Evolutionary conservation across 2,888 invertebrate species (phyloP), one percentile per base, ranked within the genome.

Genomic region (Ophion ventricosus): DNA sequence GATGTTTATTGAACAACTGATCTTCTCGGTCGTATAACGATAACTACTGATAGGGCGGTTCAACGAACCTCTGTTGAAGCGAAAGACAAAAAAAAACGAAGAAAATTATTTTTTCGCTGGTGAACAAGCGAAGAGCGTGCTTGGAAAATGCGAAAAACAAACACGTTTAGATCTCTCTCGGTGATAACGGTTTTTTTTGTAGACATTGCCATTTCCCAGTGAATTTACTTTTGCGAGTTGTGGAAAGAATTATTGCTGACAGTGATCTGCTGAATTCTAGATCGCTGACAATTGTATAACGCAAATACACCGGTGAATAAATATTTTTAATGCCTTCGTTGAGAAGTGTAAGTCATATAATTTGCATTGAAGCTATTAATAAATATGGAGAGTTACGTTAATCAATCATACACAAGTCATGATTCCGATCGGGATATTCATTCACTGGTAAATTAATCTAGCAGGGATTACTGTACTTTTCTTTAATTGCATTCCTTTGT

Each of bases 141-240:
- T 61, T 29, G 40, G 66, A 43, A 66, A 66, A 66, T 40, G 29
- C 35, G 14, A 64, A 17, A 43, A 43, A 40, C 43, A 75, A 64
- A 56, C 64, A 64, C 29, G 26, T 20, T 25, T 40, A 10, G 59
- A 59, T 59, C 49, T 54, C 14, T 7, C 29, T 11, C 14, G 7
- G 1, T 75, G 64, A 75, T 75, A 64, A 75, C 54, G 25, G 17
- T 54, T 74, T 54, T 74, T 66, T 64, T 75, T 56, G 26, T 23
- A 75, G 54, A 64, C 43, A 20, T 64, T 75, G 11, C 14, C 4
- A 54, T 72, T 40, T 17, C 40, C 43, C 43, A 35, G 14, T 57
- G 54, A 57, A 72, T 64, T 63, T 54, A 29, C 63, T 29, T 29
- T 23, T 49, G 49, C 17, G 35, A 49, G 14, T 25, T 40, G 40